A percentile compares a stretch with the other conserved stretches of the same genome.
phyloP scores from a whole-genome alignment of 1,140 invertebrate species.

The Pseudomyrmex flavicornis region DNA sequence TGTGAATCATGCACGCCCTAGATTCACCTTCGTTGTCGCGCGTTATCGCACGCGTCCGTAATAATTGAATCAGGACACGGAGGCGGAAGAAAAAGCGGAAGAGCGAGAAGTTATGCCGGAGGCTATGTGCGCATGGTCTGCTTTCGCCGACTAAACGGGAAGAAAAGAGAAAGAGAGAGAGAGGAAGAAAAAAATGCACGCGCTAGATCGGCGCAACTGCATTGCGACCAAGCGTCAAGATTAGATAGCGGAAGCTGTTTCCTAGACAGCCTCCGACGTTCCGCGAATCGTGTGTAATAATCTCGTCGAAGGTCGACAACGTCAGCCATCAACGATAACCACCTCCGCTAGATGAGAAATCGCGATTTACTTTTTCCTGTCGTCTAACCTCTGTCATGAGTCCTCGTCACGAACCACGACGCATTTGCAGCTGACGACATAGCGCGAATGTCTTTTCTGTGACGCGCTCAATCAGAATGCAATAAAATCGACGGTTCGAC shows the following conservation, averaged over 20 bases:
- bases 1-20: conserved; percentile 29
- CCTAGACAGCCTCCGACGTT: conserved; percentile 69
- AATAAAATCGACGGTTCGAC: conserved; percentile 26
- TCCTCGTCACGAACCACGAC: neutral
- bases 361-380: conserved; percentile 16
- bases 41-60: conserved; percentile 58
- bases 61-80: conserved; percentile 39
- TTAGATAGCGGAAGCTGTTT: conserved; percentile 73
- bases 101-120: neutral
- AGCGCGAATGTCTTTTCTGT: conserved; percentile 33
- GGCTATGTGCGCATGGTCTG: neutral
- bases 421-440: conserved; percentile 26
- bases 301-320: conserved; percentile 71
- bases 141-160: neutral
- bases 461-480: conserved; percentile 31
- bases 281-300: conserved; percentile 73
- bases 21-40: conserved; percentile 35
- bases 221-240: conserved; percentile 58
- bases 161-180: conserved; percentile 1
- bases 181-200: conserved; percentile 36
- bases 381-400: neutral
- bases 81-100: neutral
- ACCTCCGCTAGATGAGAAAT: conserved; percentile 61
- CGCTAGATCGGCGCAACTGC: conserved; percentile 66
- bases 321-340: conserved; percentile 15